Percentiles rank a stretch among this genome's conserved stretches.
Conservation (phyloP, 1,140 invertebrate species). For the Drosophila willistoni region DNA sequence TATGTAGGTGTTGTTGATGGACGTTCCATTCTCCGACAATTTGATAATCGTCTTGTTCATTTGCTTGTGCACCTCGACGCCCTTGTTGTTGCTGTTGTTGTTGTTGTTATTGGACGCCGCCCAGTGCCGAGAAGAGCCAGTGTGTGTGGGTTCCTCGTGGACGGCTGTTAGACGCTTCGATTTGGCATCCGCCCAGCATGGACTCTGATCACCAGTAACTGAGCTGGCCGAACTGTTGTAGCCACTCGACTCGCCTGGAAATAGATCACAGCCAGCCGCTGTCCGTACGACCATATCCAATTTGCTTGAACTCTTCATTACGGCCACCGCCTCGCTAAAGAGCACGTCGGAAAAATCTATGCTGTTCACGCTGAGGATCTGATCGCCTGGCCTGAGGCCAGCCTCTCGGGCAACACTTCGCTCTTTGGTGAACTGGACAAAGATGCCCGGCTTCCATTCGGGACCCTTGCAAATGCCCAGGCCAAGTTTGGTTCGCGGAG, state of each 20-base stretch:
- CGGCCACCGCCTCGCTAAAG: conserved; percentile 91
- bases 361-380: conserved; percentile 96
- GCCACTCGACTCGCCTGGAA: conserved; percentile 91
- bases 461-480: conserved; percentile 93
- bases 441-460: conserved; percentile 93
- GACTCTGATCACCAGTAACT: conserved; percentile 89
- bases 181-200: conserved; percentile 85
- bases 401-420: conserved; percentile 93
- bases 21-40: conserved; percentile 87
- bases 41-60: conserved; percentile 88
- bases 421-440: conserved; percentile 95
- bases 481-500: conserved; percentile 87
- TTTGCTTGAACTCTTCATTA: conserved; percentile 90
- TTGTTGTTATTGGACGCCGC: too few relatives aligned
- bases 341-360: conserved; percentile 89
- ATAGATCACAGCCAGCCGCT: conserved; percentile 89
- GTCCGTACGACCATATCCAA: conserved; percentile 89
- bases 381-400: conserved; percentile 94
- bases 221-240: conserved; percentile 92
- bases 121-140: conserved; percentile 67
- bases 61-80: conserved; percentile 73
- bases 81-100: conserved; percentile 53
- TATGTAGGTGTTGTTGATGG: conserved; percentile 83
- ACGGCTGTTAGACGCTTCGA: conserved; percentile 87
- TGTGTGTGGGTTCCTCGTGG: conserved; percentile 83